phyloP scores from a whole-genome alignment of 2,113 vertebrate genomes.

The Epinephelus fuscoguttatus region DNA sequence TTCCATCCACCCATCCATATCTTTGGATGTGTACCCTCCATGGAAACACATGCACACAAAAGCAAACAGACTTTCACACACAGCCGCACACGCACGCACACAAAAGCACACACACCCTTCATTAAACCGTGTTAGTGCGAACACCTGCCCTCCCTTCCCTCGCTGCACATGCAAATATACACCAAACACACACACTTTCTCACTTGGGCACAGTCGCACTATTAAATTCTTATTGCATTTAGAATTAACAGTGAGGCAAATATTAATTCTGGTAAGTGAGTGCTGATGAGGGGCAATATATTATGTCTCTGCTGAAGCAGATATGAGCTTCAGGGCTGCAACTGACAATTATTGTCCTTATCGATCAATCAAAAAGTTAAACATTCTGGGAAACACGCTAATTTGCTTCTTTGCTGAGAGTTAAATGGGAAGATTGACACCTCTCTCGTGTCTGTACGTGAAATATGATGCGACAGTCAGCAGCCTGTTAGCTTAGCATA shows the following conservation, averaged over 20 bases:
- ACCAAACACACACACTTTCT: constrained; percentile 49
- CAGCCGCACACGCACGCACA: constrained; percentile 17
- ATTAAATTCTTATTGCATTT: constrained; percentile 60
- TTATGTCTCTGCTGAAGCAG: constrained; percentile 14
- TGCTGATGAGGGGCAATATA: constrained; percentile 20
- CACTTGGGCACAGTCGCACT: constrained; percentile 47
- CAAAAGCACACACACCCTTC: constrained; percentile 59
- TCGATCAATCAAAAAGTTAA: constrained; percentile 1
- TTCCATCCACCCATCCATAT: constrained; percentile 44
- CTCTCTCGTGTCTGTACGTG: not conserved
- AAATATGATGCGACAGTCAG: not conserved
- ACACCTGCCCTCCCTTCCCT: constrained; percentile 83
- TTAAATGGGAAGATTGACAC: not conserved
- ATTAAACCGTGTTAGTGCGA: constrained; percentile 73
- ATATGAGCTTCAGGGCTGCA: not conserved
- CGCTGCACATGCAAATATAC: constrained; percentile 62
- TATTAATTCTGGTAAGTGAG: constrained; percentile 53
- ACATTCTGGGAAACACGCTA: not conserved
- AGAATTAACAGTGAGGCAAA: constrained; percentile 58
- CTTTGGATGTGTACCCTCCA: constrained; percentile 47
- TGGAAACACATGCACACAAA: constrained; percentile 49
- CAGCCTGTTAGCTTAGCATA: constrained; percentile 18
- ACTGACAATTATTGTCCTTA: not conserved
- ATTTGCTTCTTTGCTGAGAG: constrained; percentile 11
- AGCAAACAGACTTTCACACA: constrained; percentile 37